Base-by-base conservation (phyloP, 2,888 invertebrate genomes). In the Andrena minutula region DNA sequence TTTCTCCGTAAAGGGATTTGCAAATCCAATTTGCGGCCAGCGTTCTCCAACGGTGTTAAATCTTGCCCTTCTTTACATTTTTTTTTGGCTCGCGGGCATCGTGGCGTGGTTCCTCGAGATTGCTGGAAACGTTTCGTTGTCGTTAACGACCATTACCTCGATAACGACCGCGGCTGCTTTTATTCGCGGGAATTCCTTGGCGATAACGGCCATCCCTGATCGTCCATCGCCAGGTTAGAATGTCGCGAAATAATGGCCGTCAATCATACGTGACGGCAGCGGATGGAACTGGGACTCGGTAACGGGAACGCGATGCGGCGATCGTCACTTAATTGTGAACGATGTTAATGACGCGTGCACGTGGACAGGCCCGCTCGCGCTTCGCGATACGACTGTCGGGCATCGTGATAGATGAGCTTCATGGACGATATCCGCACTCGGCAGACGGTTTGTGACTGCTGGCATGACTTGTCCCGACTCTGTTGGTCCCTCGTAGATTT, bases 261-360 rank as follows among this genome's bases (percentile, higher is more conserved):
- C 73, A 58, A 23, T 58, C 51, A 20, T 12, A 16, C 53, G 41
- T 20, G 26, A 8, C 70, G 75, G 61, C 73, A 60, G 51, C 5
- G 76, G 75, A 79, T 63, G 79, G 69, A 83, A 75, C 49, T 53
- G 12, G 47, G 60, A 41, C 66, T 30, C 58, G 70, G 61, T 76
- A 41, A 41, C 41, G 41, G 41, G 41, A 2, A 41, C 41, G 41
- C 41, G 41, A 75, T 41, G 51, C 28, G 35, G n/a, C 49, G 78
- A 78, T 70, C 76, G 73, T 76, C 74, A 49, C 68, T 82, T 83
- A 71, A 86, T 80, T 49, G 86, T 68, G 61, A 85, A 75, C 74
- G 76, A 75, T 85, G 86, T 81, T 86, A 86, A 86, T 77, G 85
- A 85, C 79, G 75, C 74, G 76, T 69, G 77, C 70, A 69, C 68